These are phyloP conservation scores for Phrynosoma blainvillii DNA, from an alignment of 2,113 vertebrate species.

Conservation along the genomic window DNA sequence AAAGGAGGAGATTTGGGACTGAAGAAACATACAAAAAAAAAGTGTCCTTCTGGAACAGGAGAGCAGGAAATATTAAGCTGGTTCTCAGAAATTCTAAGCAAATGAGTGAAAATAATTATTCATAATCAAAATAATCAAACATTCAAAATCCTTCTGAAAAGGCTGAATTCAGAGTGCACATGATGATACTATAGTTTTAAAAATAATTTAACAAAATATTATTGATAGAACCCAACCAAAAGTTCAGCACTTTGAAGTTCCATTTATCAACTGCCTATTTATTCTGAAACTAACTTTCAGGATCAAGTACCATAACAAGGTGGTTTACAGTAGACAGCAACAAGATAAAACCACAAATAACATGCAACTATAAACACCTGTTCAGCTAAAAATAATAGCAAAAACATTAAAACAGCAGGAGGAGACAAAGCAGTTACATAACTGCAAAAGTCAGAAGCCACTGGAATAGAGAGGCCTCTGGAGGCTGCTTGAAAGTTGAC, in stretches of 20 bases:
- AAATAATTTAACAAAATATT: not conserved
- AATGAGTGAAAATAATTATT: not conserved
- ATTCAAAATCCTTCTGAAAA: not conserved
- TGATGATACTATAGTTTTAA: not conserved
- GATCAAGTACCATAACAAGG: not conserved
- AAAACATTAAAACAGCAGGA: not conserved
- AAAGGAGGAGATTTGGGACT: not conserved
- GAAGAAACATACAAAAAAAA: not conserved
- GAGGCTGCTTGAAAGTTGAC: not conserved
- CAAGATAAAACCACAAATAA: not conserved
- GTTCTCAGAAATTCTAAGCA: not conserved
- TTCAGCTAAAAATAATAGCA: not conserved
- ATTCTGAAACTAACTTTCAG: not conserved
- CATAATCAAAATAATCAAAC: not conserved
- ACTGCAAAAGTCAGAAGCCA: not conserved
- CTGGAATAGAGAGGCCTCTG: not conserved
- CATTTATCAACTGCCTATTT: too few species aligned
- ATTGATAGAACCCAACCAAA: not conserved
- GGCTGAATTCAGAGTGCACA: too few species aligned
- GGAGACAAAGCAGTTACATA: not conserved
- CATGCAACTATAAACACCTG: not conserved
- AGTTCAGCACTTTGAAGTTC: not conserved
- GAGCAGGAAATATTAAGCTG: not conserved
- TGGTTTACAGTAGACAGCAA: not conserved
- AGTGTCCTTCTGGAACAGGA: not conserved